phyloP scores from a whole-genome alignment of 2,888 invertebrate species.

The Lycaena phlaeas region DNA sequence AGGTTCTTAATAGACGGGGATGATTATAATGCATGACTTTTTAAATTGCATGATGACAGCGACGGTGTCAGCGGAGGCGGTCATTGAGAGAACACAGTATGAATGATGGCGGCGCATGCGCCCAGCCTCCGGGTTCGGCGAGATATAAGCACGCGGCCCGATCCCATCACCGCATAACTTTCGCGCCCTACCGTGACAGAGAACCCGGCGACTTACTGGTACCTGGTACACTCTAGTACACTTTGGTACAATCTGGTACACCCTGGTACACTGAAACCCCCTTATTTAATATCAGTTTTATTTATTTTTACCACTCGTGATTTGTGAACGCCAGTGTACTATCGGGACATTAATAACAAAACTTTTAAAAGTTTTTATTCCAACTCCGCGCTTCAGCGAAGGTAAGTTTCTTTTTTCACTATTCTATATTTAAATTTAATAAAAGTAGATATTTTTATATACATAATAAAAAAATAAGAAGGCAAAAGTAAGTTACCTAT shows the following conservation, averaged over 20 bases:
- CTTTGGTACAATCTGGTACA: not conserved
- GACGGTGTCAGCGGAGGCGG: slow-evolving; percentile 52
- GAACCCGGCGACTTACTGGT: not conserved
- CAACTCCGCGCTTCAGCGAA: slow-evolving; percentile 29
- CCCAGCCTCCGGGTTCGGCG: slow-evolving; percentile 26
- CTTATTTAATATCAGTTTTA: not conserved
- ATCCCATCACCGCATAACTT: slow-evolving; percentile 58
- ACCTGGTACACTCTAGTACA: not conserved
- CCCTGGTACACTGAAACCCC: not conserved
- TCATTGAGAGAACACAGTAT: slow-evolving; percentile 53
- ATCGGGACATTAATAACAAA: slow-evolving; percentile 14
- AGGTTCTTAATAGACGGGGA: no score
- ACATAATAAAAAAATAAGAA: not conserved
- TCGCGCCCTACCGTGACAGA: slow-evolving; percentile 42
- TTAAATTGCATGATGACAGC: slow-evolving; percentile 16
- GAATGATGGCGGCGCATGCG: slow-evolving; percentile 50
- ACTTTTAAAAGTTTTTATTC: slow-evolving; percentile 16
- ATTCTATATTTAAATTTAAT: not conserved
- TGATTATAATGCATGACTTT: slow-evolving; percentile 4
- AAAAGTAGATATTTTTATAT: not conserved
- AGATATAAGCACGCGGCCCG: slow-evolving; percentile 60
- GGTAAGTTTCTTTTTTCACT: slow-evolving; percentile 12
- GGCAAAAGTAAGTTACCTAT: no score
- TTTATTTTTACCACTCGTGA: slow-evolving; percentile 4
- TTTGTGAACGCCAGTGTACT: not conserved